phyloP scores from a whole-genome alignment of 1,140 invertebrate genomes.

The Cyphomyrmex costatus region DNA sequence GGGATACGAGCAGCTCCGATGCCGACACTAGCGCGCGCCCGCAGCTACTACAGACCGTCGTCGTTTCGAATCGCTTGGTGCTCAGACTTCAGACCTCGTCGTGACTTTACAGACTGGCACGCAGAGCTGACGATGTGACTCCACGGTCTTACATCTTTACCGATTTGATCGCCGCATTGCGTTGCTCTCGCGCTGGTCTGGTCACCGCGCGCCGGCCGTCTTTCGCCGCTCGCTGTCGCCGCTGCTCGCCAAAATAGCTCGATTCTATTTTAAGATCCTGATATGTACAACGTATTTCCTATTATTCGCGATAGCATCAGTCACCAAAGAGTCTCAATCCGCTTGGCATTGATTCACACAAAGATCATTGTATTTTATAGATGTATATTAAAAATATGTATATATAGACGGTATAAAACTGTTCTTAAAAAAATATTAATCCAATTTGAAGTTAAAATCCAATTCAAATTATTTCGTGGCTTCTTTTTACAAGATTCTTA shows the following conservation, averaged over 20 bases:
- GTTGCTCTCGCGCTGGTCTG: constrained; percentile 27
- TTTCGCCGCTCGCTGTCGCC: constrained; percentile 19
- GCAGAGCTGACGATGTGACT: constrained; percentile 43
- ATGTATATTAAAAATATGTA: not conserved
- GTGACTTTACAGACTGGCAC: constrained; percentile 32
- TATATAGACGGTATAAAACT: not conserved
- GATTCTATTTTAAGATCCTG: constrained; percentile 27
- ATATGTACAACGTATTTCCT: constrained; percentile 27
- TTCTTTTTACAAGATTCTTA: not conserved
- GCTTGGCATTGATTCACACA: not conserved
- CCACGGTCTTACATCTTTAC: constrained; percentile 57
- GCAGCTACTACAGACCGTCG: constrained; percentile 75
- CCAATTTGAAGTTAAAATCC: not conserved
- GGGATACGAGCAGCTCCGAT: constrained; percentile 76
- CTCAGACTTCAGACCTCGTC: constrained; percentile 27
- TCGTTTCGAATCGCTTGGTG: constrained; percentile 26
- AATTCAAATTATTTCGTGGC: not conserved
- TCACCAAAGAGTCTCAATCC: not conserved
- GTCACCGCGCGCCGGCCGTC: constrained; percentile 9
- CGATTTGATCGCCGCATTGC: constrained; percentile 53
- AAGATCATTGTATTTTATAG: constrained; percentile 3
- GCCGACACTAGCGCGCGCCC: constrained; percentile 80
- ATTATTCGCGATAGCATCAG: constrained; percentile 24
- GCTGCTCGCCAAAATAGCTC: constrained; percentile 53
- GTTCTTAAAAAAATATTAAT: not conserved